These are phyloP conservation scores for Oophaga pumilio DNA, from an alignment of 2,113 vertebrate genomes.

Conservation along the genomic window DNA sequence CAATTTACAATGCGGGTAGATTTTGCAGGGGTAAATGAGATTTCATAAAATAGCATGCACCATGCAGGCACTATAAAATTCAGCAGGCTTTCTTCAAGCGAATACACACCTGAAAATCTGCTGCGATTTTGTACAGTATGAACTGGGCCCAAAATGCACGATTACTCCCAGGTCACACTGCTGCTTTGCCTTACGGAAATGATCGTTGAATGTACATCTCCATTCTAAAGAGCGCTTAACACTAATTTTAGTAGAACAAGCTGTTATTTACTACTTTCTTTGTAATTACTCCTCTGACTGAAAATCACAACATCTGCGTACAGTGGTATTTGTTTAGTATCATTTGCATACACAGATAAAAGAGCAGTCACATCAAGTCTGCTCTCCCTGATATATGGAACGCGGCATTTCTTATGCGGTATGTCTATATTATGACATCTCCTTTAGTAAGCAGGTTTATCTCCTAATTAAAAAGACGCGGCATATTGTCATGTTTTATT, in stretches of 20 bases:
- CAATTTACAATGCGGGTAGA: too few relatives aligned
- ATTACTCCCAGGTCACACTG: neutral
- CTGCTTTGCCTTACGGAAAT: neutral
- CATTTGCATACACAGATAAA: conserved; percentile 25
- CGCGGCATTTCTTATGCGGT: conserved; percentile 1
- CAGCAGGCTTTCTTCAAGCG: too few relatives aligned
- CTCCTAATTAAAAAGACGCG: neutral
- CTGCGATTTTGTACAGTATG: too few relatives aligned
- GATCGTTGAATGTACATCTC: neutral
- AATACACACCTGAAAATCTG: too few relatives aligned
- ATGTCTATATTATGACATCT: conserved; percentile 17
- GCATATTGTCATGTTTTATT: conserved; percentile 19
- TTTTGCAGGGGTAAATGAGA: too few relatives aligned
- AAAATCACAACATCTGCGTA: conserved; percentile 41
- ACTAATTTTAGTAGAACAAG: conserved; percentile 13
- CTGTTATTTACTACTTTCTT: conserved; percentile 45
- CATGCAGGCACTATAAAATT: too few relatives aligned
- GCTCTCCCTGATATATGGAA: conserved; percentile 6
- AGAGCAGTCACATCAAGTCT: conserved; percentile 23
- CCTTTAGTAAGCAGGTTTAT: conserved; percentile 21
- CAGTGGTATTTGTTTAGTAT: conserved; percentile 31
- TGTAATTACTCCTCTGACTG: conserved; percentile 35
- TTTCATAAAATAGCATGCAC: too few relatives aligned
- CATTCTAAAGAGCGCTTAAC: conserved; percentile 22
- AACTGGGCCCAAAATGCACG: neutral